Conservation (phyloP, 2,113 vertebrate species). For the Odocoileus virginianus region DNA sequence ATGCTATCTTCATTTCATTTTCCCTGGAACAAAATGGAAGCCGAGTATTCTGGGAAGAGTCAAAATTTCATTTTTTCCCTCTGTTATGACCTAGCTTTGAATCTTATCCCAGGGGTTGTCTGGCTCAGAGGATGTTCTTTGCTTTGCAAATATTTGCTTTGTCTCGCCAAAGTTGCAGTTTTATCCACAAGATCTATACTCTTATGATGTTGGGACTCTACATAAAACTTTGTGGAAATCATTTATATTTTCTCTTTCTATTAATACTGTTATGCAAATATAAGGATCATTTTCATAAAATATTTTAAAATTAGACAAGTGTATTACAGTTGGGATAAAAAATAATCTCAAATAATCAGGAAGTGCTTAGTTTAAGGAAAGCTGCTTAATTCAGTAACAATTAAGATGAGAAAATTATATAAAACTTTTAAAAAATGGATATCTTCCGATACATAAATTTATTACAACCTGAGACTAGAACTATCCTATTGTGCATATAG, state of each 20-base stretch:
- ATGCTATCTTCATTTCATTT: not conserved
- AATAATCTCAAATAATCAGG: not conserved
- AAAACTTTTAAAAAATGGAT: not conserved
- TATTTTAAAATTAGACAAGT: constrained; percentile 16
- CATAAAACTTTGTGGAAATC: not conserved
- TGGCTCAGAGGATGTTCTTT: not conserved
- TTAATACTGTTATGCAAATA: not conserved
- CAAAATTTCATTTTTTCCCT: not conserved
- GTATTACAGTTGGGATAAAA: not conserved
- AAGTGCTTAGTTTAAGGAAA: not conserved
- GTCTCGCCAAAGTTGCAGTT: not conserved
- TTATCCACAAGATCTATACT: constrained; percentile 6
- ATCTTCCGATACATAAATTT: not conserved
- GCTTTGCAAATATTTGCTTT: constrained; percentile 23
- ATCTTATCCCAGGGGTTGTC: not conserved
- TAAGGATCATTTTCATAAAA: constrained; percentile 17
- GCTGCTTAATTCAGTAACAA: not conserved
- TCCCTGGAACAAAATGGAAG: not conserved
- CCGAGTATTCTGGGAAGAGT: not conserved
- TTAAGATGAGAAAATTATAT: not conserved
- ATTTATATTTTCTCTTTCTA: constrained; percentile 21
- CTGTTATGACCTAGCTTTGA: not conserved
- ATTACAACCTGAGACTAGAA: not conserved
- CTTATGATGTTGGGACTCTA: not conserved
- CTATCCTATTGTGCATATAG: not conserved